Evolutionary conservation across 1,140 invertebrate genomes (phyloP), one percentile per base, ranked within the genome.

Genomic region (Lutraria rhynchaena): DNA sequence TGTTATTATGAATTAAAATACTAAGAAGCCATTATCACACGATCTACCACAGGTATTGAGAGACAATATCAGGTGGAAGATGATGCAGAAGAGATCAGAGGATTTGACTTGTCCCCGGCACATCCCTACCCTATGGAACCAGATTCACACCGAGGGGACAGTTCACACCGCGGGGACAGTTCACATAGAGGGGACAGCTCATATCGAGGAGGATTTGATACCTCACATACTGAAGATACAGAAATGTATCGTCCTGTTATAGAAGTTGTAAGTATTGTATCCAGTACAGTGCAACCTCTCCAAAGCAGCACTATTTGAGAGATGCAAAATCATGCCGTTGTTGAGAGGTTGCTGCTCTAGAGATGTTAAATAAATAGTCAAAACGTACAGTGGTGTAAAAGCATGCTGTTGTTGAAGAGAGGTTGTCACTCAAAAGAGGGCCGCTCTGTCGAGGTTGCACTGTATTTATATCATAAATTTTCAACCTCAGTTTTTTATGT

Each of bases 211-310:
- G 87, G 88, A 5, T 89, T 89, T 85, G 88, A 89, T 61, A 69
- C 87, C 3, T 90, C 88, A 0, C 87, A 88, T 41, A 88, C 88
- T 27, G 88, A 89, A 33, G 87, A 88, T 58, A 89, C 88, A 46
- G 87, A 89, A 57, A 81, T 87, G 73, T 88, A 87, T 44, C 78
- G 88, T 49, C 87, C 88, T 51, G 86, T 89, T 51, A 87, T 86
- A 57, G 76, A 86, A 76, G 85, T 87, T 58, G 87, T 89, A 82
- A 82, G 87, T 85, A 33, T 60, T 41, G 37, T 41, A 41, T 41
- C 15, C 37, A 41, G n/a, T n/a, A n/a, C n/a, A n/a, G n/a, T n/a
- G n/a, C n/a, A n/a, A n/a, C n/a, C n/a, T n/a, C n/a, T n/a, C n/a
- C n/a, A n/a, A n/a, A n/a, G n/a, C n/a, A n/a, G n/a, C n/a, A n/a